phyloP scores from a whole-genome alignment of 2,113 vertebrate species.

The Sander lucioperca region DNA sequence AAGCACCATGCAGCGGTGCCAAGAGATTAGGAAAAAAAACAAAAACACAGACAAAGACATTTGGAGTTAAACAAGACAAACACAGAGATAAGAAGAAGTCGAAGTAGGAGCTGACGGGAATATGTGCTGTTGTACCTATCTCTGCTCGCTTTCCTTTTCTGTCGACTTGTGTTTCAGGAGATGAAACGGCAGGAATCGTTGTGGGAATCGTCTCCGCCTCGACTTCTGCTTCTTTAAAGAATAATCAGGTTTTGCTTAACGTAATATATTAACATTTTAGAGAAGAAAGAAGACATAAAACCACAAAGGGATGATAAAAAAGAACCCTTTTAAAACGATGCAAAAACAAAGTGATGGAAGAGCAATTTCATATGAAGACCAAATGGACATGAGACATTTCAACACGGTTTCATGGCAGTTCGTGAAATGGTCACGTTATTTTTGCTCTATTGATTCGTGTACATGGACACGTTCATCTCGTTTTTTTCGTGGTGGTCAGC shows the following conservation, averaged over 20 bases:
- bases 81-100: conserved; percentile 17
- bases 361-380: background rate
- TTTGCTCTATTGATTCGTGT: too few relatives aligned
- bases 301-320: conserved; percentile 1
- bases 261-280: conserved; percentile 20
- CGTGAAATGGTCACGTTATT: too few relatives aligned
- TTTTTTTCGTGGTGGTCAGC: too few relatives aligned
- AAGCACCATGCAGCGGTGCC: conserved; percentile 67
- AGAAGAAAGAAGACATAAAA: conserved; percentile 12
- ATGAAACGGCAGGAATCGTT: background rate
- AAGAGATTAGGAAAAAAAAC: conserved; percentile 68
- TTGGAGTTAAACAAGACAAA: conserved; percentile 54
- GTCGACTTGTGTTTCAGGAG: conserved; percentile 30
- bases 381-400: background rate
- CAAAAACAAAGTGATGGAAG: background rate
- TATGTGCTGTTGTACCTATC: conserved; percentile 65
- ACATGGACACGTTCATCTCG: too few relatives aligned
- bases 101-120: background rate
- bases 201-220: conserved; percentile 24
- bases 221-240: conserved; percentile 64
- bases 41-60: conserved; percentile 63
- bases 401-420: too few relatives aligned
- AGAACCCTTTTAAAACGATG: background rate
- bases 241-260: conserved; percentile 44
- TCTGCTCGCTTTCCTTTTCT: conserved; percentile 29